These are phyloP conservation scores for Hyphantria cunea DNA, from an alignment of 1,140 invertebrate genomes.

Conservation along the genomic window DNA sequence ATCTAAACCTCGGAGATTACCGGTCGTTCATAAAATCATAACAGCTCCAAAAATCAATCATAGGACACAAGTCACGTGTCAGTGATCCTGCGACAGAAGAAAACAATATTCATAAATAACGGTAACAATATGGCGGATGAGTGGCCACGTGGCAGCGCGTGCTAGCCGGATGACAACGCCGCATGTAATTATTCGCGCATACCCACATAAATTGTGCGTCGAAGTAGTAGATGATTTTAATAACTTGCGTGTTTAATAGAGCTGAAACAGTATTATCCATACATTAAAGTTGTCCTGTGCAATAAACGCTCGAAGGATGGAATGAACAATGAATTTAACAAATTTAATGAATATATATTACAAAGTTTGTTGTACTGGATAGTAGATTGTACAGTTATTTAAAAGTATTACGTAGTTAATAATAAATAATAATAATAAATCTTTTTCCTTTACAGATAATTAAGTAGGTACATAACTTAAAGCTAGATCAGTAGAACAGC, in stretches of 20 bases:
- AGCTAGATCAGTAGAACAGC: too few species aligned
- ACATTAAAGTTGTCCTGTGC: not conserved
- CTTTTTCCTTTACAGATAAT: too few species aligned
- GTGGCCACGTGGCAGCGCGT: constrained; percentile 51
- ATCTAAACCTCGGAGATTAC: constrained; percentile 27
- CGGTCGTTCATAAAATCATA: constrained; percentile 54
- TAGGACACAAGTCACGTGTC: constrained; percentile 49
- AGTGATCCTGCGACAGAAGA: constrained; percentile 44
- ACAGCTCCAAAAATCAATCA: constrained; percentile 49
- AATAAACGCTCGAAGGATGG: not conserved
- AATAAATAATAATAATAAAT: too few species aligned
- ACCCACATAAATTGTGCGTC: constrained; percentile 25
- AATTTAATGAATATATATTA: too few species aligned
- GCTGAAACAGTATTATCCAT: constrained; percentile 1
- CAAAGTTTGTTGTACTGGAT: too few species aligned
- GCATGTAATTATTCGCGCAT: constrained; percentile 66
- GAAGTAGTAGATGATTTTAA: constrained; percentile 36
- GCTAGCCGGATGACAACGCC: constrained; percentile 42
- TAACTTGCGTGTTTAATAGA: constrained; percentile 22
- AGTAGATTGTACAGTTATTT: too few species aligned
- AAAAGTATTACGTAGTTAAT: too few species aligned
- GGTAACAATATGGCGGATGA: constrained; percentile 49
- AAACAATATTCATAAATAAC: constrained; percentile 78
- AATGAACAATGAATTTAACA: too few species aligned
- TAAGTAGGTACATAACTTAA: too few species aligned